Conservation (phyloP, 2,888 invertebrate genomes). For the Ochropacha duplaris region DNA sequence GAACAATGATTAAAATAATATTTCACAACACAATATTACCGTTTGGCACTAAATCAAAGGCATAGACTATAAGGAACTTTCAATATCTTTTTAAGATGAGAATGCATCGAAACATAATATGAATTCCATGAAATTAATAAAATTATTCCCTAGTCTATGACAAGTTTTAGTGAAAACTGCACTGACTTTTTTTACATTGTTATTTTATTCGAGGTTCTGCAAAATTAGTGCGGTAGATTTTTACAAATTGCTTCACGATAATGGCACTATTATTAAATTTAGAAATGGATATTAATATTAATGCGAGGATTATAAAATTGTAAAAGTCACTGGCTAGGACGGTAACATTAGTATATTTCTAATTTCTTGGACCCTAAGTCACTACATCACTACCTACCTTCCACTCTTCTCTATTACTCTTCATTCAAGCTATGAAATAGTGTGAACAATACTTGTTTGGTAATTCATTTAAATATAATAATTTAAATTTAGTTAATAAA, state of each 20-base stretch:
- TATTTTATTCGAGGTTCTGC: constrained; percentile 37
- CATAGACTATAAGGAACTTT: constrained; percentile 40
- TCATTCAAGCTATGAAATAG: constrained; percentile 59
- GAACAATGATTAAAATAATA: constrained; percentile 36
- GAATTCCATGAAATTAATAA: constrained; percentile 3
- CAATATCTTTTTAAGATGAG: background rate
- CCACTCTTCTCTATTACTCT: constrained; percentile 55
- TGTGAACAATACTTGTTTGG: constrained; percentile 76
- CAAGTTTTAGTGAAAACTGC: constrained; percentile 28
- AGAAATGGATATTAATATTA: constrained; percentile 17
- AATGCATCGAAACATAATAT: background rate
- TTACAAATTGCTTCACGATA: constrained; percentile 26
- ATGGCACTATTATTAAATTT: constrained; percentile 35
- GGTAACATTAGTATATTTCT: constrained; percentile 53
- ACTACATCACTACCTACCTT: constrained; percentile 34
- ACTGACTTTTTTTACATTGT: constrained; percentile 1
- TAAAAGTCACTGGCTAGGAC: constrained; percentile 67
- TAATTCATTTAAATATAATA: constrained; percentile 55
- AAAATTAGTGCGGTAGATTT: constrained; percentile 19
- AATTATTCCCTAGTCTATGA: constrained; percentile 37
- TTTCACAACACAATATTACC: constrained; percentile 59
- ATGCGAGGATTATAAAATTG: constrained; percentile 21
- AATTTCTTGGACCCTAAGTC: constrained; percentile 52
- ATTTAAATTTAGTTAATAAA: constrained; percentile 48
- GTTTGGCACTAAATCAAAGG: constrained; percentile 58